Base-by-base conservation (phyloP, 2,797 vertebrate genomes). In the Gymnopithys bicolor region DNA sequence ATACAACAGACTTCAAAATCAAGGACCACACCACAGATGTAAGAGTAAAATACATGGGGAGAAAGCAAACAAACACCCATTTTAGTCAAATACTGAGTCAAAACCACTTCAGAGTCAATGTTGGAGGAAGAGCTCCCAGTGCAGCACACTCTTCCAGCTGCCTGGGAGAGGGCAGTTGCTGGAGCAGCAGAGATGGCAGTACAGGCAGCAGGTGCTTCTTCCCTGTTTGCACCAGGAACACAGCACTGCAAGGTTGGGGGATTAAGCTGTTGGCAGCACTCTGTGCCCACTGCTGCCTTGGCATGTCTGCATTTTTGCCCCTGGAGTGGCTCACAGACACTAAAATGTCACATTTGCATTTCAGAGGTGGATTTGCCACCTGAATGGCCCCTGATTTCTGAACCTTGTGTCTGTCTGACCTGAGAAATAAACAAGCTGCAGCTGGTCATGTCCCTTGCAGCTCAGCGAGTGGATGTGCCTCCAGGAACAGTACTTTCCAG, bases 261-360 rank as follows among this genome's bases (percentile, higher is more conserved):
- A n/a, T 30, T 23, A 30, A 49, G 35, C 1, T 5, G 30, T 35
- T 0, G 0, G n/a, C 48, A 16, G n/a, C 43, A 14, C 68, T 52
- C 11, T 19, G 19, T 12, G n/a, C 19, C 30, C 27, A 7, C n/a
- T 0, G 0, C 22, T 80, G 46, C 69, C 59, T 59, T 3, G 0
- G 25, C 22, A 11, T 5, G 9, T 23, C 59, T 58, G 32, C 39
- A 35, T 49, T 68, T 71, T 35, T 19, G 10, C 58, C 30, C 11
- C 19, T 45, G 33, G 32, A 43, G 49, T 8, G 21, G 32, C n/a
- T 63, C 0, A 0, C 28, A 58, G 49, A 21, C 39, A 71, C 7
- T 23, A 30, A 39, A 84, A 73, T 1, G 11, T 19, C 37, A n/a
- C 8, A 4, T 41, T 55, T 49, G 35, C 9, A 13, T 52, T 82